These are phyloP conservation scores for Rhagoletis zephyria DNA, from an alignment of 1,140 invertebrate species.

Conservation along the genomic window DNA sequence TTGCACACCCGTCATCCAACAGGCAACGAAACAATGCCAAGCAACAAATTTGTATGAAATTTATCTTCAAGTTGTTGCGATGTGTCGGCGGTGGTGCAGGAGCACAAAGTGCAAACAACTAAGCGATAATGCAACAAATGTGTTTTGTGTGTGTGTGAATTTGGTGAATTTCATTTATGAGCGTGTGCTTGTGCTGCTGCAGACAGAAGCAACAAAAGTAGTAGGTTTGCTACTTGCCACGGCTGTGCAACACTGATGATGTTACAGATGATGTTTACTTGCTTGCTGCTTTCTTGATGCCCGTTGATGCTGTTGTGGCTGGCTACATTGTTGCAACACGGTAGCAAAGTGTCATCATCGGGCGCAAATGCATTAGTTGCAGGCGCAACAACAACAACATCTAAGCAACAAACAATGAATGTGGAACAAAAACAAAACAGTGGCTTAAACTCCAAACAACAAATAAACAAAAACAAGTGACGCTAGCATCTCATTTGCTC, in stretches of 20 bases:
- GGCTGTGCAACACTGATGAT: not conserved
- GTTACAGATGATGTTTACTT: not conserved
- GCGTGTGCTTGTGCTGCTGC: not conserved
- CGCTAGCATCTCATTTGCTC: slow-evolving; percentile 25
- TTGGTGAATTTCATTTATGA: not conserved
- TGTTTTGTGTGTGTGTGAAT: not conserved
- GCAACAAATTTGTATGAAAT: slow-evolving; percentile 44
- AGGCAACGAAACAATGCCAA: not conserved
- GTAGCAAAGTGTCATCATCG: slow-evolving; percentile 42
- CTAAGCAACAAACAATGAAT: not conserved
- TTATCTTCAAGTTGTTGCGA: slow-evolving; percentile 32
- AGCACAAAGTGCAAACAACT: slow-evolving; percentile 32
- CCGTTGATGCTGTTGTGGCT: slow-evolving; percentile 10
- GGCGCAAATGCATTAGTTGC: slow-evolving; percentile 35
- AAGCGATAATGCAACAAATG: slow-evolving; percentile 42
- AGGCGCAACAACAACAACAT: slow-evolving; percentile 1
- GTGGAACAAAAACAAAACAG: too few species aligned
- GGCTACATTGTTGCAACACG: slow-evolving; percentile 35
- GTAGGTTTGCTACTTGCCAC: not conserved
- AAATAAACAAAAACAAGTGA: not conserved
- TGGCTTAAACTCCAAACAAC: not conserved
- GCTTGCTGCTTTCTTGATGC: not conserved
- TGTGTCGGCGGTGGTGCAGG: slow-evolving; percentile 20
- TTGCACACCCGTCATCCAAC: not conserved
- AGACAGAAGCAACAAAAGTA: not conserved